Percentiles rank a stretch among this genome's conserved stretches.
phyloP scores from a whole-genome alignment of 2,113 vertebrate genomes.

The Emydocephalus ijimae region DNA sequence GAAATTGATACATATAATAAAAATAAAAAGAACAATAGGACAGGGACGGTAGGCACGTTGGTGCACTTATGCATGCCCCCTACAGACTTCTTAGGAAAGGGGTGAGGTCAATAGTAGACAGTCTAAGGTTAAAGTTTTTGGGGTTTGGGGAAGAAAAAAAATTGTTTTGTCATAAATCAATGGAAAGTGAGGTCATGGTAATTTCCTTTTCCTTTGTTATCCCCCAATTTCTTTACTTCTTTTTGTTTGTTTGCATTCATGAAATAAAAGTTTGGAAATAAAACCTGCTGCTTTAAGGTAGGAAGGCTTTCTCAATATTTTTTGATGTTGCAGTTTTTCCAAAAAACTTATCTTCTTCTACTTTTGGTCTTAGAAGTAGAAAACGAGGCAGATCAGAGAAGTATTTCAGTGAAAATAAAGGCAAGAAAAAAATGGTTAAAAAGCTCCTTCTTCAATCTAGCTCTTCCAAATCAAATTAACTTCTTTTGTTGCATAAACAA shows the following conservation, averaged over 20 bases:
- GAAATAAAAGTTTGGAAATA: neutral
- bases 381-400: no score
- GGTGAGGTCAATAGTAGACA: no score
- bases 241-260: slow-evolving; percentile 23
- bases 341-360: neutral
- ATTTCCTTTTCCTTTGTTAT: slow-evolving; percentile 47
- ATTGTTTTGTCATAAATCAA: neutral
- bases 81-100: no score
- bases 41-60: no score
- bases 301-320: neutral
- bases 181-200: slow-evolving; percentile 15
- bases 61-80: no score
- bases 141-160: no score
- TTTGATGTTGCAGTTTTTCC: neutral
- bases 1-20: no score
- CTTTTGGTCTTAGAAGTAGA: neutral
- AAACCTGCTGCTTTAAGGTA: neutral
- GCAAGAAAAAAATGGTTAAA: neutral
- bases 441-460: neutral
- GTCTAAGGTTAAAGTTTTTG: no score
- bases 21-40: no score
- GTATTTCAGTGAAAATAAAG: neutral
- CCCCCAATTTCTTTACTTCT: slow-evolving; percentile 36
- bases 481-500: neutral
- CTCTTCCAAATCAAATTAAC: neutral